Base-by-base conservation (phyloP, 2,113 vertebrate species). In the Melanocharis versteri region DNA sequence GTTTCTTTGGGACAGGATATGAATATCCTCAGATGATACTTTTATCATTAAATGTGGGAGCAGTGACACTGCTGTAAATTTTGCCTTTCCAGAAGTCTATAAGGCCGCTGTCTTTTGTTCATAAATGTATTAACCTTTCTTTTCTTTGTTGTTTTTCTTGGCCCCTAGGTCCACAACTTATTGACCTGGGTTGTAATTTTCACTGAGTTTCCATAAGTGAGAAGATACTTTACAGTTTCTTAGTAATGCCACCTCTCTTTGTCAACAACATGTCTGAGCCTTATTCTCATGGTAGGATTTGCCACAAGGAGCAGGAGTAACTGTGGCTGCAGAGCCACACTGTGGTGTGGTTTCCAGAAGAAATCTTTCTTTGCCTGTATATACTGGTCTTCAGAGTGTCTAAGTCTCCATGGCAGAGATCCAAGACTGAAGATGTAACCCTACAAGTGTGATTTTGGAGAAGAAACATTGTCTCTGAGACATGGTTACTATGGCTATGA, bases 311-410 rank as follows among this genome's bases (percentile, higher is more conserved):
- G 22, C 8, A 11, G 33, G 5, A 3, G 7, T 7, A 78, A 31
- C 8, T 19, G 7, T 42, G 30, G 4, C 15, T 47, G 33, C 18
- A 68, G 15, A 79, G 11, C 6, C 1, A 7, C 0, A 0, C 11
- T 50, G 5, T 47, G 56, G 17, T n/a, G 9, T 26, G 22, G 6
- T 66, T 14, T 53, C 8, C 42, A 78, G 58, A 73, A 72, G 4
- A 33, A 53, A 23, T 39, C 4, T 69, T 82, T 35, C 33, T 79
- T 57, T 68, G 13, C 9, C 17, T 11, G 5, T 28, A 4, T 4
- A 2, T 33, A 42, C 11, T 40, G 11, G 15, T 56, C 10, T 68
- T 92, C 31, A 42, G 18, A 27, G 6, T n/a, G 6, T 27, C 31
- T 47, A 61, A 61, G 53, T 30, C 9, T 17, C 28, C 4, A 2